Percentiles rank a stretch among this genome's conserved stretches.
These are phyloP conservation scores for fruit fly (Drosophila melanogaster) DNA, from an alignment of 1,140 invertebrate species.

Conservation along the genomic window DNA sequence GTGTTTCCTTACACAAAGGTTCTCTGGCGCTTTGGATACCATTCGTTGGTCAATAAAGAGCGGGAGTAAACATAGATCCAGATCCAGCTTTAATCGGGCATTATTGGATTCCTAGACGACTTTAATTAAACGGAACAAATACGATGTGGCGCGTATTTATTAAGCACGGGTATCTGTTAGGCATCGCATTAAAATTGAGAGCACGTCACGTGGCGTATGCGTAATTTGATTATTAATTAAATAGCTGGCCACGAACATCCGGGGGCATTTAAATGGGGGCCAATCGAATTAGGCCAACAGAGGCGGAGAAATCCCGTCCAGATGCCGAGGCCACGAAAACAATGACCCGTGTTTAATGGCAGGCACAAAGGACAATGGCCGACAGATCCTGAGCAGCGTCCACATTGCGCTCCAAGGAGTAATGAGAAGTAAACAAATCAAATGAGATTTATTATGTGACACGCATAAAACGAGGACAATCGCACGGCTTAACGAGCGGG, in stretches of 20 bases:
- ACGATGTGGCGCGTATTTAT: conserved; percentile 17
- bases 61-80: background rate
- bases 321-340: conserved; percentile 51
- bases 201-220: conserved; percentile 68
- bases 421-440: conserved; percentile 77
- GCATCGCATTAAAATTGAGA: conserved; percentile 31
- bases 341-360: conserved; percentile 66
- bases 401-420: conserved; percentile 11
- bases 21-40: background rate
- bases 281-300: conserved; percentile 66
- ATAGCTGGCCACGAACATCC: conserved; percentile 35
- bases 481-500: conserved; percentile 32
- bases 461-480: conserved; percentile 75
- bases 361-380: conserved; percentile 47
- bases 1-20: no score
- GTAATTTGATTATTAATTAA: conserved; percentile 82
- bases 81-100: conserved; percentile 4
- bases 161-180: conserved; percentile 9
- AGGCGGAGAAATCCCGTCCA: conserved; percentile 1
- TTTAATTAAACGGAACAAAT: conserved; percentile 67
- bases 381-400: conserved; percentile 8
- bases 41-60: background rate
- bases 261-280: conserved; percentile 59
- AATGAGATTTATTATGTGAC: conserved; percentile 83
- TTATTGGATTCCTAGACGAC: conserved; percentile 32